Evolutionary conservation across 2,797 vertebrate genomes (phyloP), one percentile per base, ranked within the genome.

Genomic region (Tiaroga cobitis): DNA sequence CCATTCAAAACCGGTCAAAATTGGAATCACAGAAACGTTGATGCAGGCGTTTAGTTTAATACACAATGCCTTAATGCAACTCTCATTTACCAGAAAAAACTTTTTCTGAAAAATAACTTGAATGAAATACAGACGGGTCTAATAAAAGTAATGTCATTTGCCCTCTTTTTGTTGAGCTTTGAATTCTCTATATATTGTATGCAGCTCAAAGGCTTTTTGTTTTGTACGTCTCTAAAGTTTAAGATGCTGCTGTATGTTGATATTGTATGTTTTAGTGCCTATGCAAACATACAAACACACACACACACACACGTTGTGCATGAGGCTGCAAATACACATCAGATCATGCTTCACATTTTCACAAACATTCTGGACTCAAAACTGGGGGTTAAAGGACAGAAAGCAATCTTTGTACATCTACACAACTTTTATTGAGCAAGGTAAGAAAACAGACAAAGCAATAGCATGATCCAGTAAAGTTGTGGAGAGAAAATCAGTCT

Each of bases 341-440:
- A 51, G 19, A 75, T 1, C 24, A 26, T 4, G 32, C 29, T 54
- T 76, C 19, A 26, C 13, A 16, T 65, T 34, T n/a, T 15, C 19
- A 65, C 3, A 83, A 32, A 26, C 7, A 61, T n/a, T 37, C 26
- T 18, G 46, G 43, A 51, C 11, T 46, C 63, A 46, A 21, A 59
- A 41, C 7, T 59, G 24, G 49, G 8, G 51, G n/a, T 41, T 67
- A 54, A 67, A 79, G 41, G 34, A 74, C 63, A 78, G 72, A 87
- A 63, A 86, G 54, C 61, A 78, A 68, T 39, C 29, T 37, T 73
- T 46, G 34, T 70, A 56, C 65, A 87, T 88, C 13, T 78, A 81
- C 82, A 89, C 81, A 83, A 82, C 46, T 65, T 89, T 90, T 90
- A 89, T 90, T 90, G 82, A 90, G 76, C 78, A 43, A 86, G 81